phyloP scores from a whole-genome alignment of 2,888 invertebrate species.

The Netelia virgata region DNA sequence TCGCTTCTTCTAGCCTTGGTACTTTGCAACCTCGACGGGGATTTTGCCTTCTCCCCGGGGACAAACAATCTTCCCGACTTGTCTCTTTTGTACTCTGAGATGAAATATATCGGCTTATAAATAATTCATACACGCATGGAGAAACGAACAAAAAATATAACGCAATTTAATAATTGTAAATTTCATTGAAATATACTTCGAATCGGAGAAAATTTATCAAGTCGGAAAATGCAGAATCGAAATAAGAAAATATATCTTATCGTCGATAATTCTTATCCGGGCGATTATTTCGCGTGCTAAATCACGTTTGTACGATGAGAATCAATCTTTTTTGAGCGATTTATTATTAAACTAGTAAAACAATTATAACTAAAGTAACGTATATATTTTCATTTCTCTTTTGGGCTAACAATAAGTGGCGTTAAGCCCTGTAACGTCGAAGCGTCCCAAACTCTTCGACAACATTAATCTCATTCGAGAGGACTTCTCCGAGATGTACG shows the following conservation, averaged over 20 bases:
- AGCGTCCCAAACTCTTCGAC: slow-evolving; percentile 16
- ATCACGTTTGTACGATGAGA: too few species aligned
- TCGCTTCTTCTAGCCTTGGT: background rate
- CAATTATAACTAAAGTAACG: slow-evolving; percentile 1
- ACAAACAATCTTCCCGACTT: slow-evolving; percentile 8
- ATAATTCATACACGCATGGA: slow-evolving; percentile 1
- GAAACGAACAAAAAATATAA: background rate
- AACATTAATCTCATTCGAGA: slow-evolving; percentile 18
- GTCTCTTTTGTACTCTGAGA: background rate
- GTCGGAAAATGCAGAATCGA: too few species aligned
- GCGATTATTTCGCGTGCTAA: too few species aligned
- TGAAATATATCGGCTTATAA: background rate
- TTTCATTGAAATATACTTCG: too few species aligned
- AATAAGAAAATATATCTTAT: too few species aligned
- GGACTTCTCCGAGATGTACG: background rate
- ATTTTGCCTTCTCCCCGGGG: slow-evolving; percentile 10
- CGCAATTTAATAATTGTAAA: background rate
- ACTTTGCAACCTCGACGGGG: background rate
- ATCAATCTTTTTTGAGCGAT: too few species aligned
- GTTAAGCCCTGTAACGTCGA: background rate
- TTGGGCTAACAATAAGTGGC: background rate
- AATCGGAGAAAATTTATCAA: too few species aligned
- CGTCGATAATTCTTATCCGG: too few species aligned
- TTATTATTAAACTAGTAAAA: too few species aligned
- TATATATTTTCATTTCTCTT: slow-evolving; percentile 20